Evolutionary conservation across 2,113 vertebrate species (phyloP), one percentile per base, ranked within the genome.

Genomic region (Lagopus leucura): DNA sequence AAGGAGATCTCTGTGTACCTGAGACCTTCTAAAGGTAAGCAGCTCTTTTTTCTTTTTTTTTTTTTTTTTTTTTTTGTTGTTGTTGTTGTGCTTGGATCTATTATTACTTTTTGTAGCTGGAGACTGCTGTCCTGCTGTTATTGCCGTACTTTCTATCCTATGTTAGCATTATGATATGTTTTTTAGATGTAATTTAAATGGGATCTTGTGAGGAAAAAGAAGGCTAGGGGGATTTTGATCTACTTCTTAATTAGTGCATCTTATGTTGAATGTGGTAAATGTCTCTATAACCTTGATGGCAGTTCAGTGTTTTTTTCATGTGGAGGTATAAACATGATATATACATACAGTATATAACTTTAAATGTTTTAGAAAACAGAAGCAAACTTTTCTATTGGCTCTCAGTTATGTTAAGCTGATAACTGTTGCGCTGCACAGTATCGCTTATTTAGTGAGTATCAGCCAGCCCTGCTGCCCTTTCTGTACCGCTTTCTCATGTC

Each of bases 351-450:
- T 48, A 25, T 50, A 22, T 50, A 12, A 50, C 10, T 24, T 7
- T 25, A 50, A 38, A 9, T 38, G 38, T 38, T 38, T 38, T 10
- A 38, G 38, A 45, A 86, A 72, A 8, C 13, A 30, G 30, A 72
- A 72, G 63, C 8, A 2, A 64, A 16, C 4, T 36, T 80, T 88
- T 14, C 22, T 13, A 13, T 11, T 2, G 22, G 30, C 7, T 28
- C 28, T 52, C 9, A 11, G 4, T 42, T 6, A n/a, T 16, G 32
- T 70, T 40, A 50, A 58, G 30, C 11, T 1, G 0, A 1, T 3
- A 25, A 36, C 20, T 73, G 14, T 25, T 8, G 19, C 30, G 76
- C 21, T 30, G 25, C 79, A 28, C 7, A 36, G 10, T 4, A 9
- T n/a, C 13, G 22, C 8, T 2, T 6, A 14, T 27, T 15, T 42